Percentiles rank a stretch among this genome's conserved stretches.
These are phyloP conservation scores for Hecatera dysodea DNA, from an alignment of 2,888 invertebrate genomes.

Conservation along the genomic window DNA sequence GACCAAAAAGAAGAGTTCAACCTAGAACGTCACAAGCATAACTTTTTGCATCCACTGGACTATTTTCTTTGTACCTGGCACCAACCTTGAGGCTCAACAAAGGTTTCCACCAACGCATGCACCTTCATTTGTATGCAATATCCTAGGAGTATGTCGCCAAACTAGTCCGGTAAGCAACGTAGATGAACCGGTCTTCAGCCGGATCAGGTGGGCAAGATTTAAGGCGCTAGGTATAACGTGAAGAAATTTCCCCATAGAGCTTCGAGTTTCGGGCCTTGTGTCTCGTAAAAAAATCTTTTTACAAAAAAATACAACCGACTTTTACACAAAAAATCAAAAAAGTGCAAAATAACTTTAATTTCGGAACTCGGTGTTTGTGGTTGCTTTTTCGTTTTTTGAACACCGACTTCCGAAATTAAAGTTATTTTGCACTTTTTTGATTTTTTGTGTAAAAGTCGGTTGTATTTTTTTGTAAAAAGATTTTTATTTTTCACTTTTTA, in stretches of 20 bases:
- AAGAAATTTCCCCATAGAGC: neutral
- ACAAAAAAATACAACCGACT: too few species aligned
- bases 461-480: too few species aligned
- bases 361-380: too few species aligned
- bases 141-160: conserved; percentile 50
- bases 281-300: too few species aligned
- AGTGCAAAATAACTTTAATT: too few species aligned
- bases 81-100: conserved; percentile 36
- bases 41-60: neutral
- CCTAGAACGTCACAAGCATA: neutral
- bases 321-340: too few species aligned
- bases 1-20: neutral
- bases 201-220: conserved; percentile 43
- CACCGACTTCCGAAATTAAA: too few species aligned
- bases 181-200: conserved; percentile 61
- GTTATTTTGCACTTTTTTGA: too few species aligned
- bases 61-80: conserved; percentile 30
- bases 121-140: conserved; percentile 52
- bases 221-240: neutral
- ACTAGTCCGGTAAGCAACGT: conserved; percentile 43
- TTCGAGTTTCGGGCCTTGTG: too few species aligned
- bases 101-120: conserved; percentile 54
- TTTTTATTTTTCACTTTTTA: too few species aligned
- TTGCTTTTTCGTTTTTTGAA: too few species aligned
- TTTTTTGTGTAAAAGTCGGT: too few species aligned